Conservation (phyloP, 2,797 vertebrate species). For the Pelochelys cantorii region DNA sequence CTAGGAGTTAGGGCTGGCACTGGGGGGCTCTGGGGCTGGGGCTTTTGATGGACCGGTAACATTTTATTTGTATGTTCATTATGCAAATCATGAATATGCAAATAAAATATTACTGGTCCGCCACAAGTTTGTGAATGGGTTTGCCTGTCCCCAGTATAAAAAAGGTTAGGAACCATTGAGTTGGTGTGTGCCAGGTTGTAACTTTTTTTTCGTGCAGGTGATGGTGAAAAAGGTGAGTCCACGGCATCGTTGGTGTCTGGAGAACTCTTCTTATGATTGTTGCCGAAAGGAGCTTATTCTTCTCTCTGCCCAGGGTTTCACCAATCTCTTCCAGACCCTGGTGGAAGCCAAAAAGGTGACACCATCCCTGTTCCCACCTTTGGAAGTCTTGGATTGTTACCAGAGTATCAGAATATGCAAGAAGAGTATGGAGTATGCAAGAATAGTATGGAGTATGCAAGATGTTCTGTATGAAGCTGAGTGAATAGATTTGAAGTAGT, state of each 20-base stretch:
- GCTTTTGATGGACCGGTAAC: too few species aligned
- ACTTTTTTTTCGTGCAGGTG: slow-evolving; percentile 55
- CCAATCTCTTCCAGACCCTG: slow-evolving; percentile 78
- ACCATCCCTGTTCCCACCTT: neutral
- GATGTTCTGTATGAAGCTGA: neutral
- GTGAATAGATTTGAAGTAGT: neutral
- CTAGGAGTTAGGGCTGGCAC: too few species aligned
- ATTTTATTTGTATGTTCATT: too few species aligned
- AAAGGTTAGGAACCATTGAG: too few species aligned
- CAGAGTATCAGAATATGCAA: neutral
- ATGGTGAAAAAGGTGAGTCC: slow-evolving; percentile 79
- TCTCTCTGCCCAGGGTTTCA: slow-evolving; percentile 78
- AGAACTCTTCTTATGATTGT: slow-evolving; percentile 63
- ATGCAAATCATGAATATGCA: too few species aligned
- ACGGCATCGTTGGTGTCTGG: slow-evolving; percentile 64
- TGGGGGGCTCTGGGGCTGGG: too few species aligned
- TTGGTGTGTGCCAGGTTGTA: fast-evolving
- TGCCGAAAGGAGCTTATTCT: slow-evolving; percentile 75
- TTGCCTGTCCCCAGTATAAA: too few species aligned
- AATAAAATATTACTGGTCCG: too few species aligned
- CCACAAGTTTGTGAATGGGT: too few species aligned
- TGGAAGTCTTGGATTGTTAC: too few species aligned
- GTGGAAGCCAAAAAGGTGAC: slow-evolving; percentile 81
- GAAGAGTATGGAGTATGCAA: neutral
- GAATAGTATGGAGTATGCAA: neutral